Evolutionary conservation across 2,113 vertebrate genomes (phyloP).

Genomic region (Apeltes quadracus): DNA sequence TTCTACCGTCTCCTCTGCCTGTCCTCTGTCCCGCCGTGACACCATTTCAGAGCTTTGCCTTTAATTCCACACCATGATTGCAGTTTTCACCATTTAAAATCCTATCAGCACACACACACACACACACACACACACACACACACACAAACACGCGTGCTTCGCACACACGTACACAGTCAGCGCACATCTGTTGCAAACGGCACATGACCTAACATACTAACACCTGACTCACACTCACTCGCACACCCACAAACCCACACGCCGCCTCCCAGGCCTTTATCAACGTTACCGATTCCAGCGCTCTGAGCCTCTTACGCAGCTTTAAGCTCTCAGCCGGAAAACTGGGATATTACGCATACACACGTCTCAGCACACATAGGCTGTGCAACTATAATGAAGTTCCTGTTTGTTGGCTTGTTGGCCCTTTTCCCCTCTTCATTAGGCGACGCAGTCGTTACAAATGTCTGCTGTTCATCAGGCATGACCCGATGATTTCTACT

Average conservation of each 20-base stretch:
- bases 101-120: slow-evolving; percentile 29
- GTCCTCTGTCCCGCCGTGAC: slow-evolving; percentile 45
- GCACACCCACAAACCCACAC: slow-evolving; percentile 22
- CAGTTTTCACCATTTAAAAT: slow-evolving; percentile 77
- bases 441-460: slow-evolving; percentile 36
- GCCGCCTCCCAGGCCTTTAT: slow-evolving; percentile 54
- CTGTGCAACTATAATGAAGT: slow-evolving; percentile 48
- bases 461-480: slow-evolving; percentile 41
- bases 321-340: slow-evolving; percentile 76
- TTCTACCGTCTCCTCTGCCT: slow-evolving; percentile 8
- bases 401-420: slow-evolving; percentile 66
- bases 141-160: slow-evolving; percentile 22
- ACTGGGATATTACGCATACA: slow-evolving; percentile 64
- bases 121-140: slow-evolving; percentile 26
- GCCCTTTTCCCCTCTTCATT: slow-evolving; percentile 60
- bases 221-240: slow-evolving; percentile 14
- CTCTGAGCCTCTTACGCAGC: slow-evolving; percentile 79
- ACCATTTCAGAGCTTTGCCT: slow-evolving; percentile 77
- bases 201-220: slow-evolving; percentile 20
- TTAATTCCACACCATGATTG: slow-evolving; percentile 78
- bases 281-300: slow-evolving; percentile 74
- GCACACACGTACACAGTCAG: slow-evolving; percentile 24
- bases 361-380: background rate
- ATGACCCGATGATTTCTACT: slow-evolving; percentile 43
- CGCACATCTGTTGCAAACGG: slow-evolving; percentile 58